Percentiles rank a stretch among this genome's conserved stretches.
phyloP scores from a whole-genome alignment of 2,113 vertebrate species.

The Labrus mixtus region DNA sequence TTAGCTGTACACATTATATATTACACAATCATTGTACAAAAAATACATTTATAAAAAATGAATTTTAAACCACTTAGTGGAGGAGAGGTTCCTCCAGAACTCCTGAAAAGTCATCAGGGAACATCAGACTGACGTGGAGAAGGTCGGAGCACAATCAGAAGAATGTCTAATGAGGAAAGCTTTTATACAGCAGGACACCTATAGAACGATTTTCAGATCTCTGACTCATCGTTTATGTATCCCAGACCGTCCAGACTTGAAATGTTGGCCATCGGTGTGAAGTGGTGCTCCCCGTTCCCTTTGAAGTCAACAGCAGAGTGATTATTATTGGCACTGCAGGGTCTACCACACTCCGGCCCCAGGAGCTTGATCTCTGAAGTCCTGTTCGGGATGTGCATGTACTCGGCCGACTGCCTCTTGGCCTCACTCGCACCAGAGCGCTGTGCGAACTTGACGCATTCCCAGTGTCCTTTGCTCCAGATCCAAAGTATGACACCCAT shows the following conservation, averaged over 20 bases:
- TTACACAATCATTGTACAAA: constrained; percentile 62
- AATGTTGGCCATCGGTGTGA: constrained; percentile 63
- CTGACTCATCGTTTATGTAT: constrained; percentile 82
- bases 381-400: constrained; percentile 68
- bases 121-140: constrained; percentile 21
- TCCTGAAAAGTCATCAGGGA: constrained; percentile 14
- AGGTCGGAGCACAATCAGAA: constrained; percentile 5
- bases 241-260: constrained; percentile 74
- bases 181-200: constrained; percentile 15
- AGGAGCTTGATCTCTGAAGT: constrained; percentile 63
- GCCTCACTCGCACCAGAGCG: constrained; percentile 20
- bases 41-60: constrained; percentile 27
- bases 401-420: constrained; percentile 51
- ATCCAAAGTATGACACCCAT: constrained; percentile 72
- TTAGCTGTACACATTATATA: constrained; percentile 64
- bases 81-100: not conserved
- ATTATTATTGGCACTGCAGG: constrained; percentile 73
- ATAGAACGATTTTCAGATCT: constrained; percentile 75
- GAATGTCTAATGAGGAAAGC: constrained; percentile 37
- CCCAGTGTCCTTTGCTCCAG: constrained; percentile 53
- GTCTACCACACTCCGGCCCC: constrained; percentile 39
- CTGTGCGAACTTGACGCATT: constrained; percentile 35
- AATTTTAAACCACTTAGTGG: not conserved
- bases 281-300: constrained; percentile 69
- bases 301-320: constrained; percentile 71